A percentile compares a stretch with the other conserved stretches of the same genome.
phyloP scores from a whole-genome alignment of 2,888 invertebrate species.

The Pardosa pseudoannulata region DNA sequence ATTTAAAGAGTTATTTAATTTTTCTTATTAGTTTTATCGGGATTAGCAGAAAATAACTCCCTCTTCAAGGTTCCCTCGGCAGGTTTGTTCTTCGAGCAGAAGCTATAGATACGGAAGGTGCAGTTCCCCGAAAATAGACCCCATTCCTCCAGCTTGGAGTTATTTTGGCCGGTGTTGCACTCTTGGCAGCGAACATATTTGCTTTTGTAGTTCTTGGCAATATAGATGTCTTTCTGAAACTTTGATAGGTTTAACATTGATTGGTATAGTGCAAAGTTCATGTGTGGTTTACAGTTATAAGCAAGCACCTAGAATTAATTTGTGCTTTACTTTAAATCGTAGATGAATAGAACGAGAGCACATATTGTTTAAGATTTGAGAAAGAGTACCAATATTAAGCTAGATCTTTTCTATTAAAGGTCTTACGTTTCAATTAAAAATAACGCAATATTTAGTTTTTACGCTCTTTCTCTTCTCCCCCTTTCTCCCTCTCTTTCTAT shows the following conservation, averaged over 20 bases:
- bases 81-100: constrained; percentile 8
- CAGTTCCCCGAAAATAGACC: constrained; percentile 60
- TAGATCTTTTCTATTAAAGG: no score
- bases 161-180: constrained; percentile 55
- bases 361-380: no score
- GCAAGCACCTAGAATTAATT: no score
- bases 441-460: no score
- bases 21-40: constrained; percentile 7
- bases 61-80: constrained; percentile 13
- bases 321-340: no score
- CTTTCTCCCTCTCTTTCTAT: no score
- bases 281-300: no score
- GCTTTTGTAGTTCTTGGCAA: constrained; percentile 63
- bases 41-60: constrained; percentile 16
- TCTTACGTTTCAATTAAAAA: no score
- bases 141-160: constrained; percentile 47
- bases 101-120: constrained; percentile 66
- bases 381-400: no score
- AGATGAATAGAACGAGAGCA: no score
- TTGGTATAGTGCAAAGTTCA: background rate
- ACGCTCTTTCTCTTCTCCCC: no score
- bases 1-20: background rate
- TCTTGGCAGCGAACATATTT: constrained; percentile 44
- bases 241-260: background rate
- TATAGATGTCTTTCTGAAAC: constrained; percentile 8